A percentile compares a stretch with the other conserved stretches of the same genome.
Conservation (phyloP, 2,113 vertebrate genomes). For the Corythoichthys haematopterus region DNA sequence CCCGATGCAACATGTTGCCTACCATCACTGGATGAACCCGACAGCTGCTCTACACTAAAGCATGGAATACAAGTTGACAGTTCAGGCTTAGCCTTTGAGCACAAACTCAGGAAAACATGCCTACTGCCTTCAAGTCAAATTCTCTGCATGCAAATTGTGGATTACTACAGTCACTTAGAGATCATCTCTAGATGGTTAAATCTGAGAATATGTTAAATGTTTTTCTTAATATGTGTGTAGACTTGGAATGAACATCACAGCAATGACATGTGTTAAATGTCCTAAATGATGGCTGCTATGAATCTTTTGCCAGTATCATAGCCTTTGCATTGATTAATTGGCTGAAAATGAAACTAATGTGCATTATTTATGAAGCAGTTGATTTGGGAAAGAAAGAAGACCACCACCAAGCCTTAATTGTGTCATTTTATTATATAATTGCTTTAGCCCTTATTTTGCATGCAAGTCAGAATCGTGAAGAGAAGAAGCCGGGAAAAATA, state of each 20-base stretch:
- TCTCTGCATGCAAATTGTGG: background rate
- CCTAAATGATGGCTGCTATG: background rate
- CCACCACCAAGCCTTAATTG: background rate
- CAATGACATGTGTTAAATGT: background rate
- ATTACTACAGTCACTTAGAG: background rate
- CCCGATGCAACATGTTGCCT: background rate
- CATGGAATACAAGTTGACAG: constrained; percentile 1
- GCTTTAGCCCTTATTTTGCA: background rate
- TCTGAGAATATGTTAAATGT: background rate
- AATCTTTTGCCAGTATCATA: background rate
- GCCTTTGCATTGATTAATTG: background rate
- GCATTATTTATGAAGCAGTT: background rate
- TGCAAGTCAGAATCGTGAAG: constrained; percentile 1
- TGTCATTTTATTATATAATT: background rate
- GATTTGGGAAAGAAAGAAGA: background rate
- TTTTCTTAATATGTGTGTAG: background rate
- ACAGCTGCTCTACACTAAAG: background rate
- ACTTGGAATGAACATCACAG: background rate
- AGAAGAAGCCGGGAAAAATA: background rate
- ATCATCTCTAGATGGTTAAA: background rate
- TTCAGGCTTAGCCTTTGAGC: constrained; percentile 1
- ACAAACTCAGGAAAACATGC: background rate
- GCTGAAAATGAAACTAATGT: background rate
- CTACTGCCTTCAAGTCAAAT: background rate
- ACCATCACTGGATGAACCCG: background rate